A percentile compares a stretch with the other conserved stretches of the same genome.
phyloP scores from a whole-genome alignment of 2,888 invertebrate genomes.

The Tanypteryx hageni region DNA sequence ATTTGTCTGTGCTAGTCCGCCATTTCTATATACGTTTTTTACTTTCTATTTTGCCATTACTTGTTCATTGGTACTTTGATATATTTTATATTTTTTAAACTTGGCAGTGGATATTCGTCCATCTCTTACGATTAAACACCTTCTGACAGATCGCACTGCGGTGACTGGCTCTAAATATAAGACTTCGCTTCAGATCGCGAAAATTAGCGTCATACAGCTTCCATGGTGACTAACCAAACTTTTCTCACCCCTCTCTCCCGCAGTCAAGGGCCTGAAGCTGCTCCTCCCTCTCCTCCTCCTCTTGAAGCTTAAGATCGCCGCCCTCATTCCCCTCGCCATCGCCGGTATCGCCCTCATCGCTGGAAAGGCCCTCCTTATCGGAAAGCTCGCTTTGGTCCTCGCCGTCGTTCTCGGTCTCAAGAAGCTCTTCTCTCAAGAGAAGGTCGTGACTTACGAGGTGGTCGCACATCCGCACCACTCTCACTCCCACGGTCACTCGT shows the following conservation, averaged over 20 bases:
- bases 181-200: too few relatives aligned
- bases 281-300: slow-evolving; percentile 87
- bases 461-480: slow-evolving; percentile 90
- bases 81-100: too few relatives aligned
- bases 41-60: too few relatives aligned
- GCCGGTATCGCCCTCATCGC: slow-evolving; percentile 84
- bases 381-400: slow-evolving; percentile 85
- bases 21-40: too few relatives aligned
- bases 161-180: too few relatives aligned
- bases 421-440: slow-evolving; percentile 79
- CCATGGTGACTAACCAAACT: slow-evolving; percentile 54
- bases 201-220: too few relatives aligned
- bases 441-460: slow-evolving; percentile 92
- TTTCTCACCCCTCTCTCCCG: slow-evolving; percentile 77
- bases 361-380: slow-evolving; percentile 86
- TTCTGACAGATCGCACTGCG: too few relatives aligned
- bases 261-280: slow-evolving; percentile 84
- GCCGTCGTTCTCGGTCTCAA: slow-evolving; percentile 82
- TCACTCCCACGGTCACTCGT: slow-evolving; percentile 81
- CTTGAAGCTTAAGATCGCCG: slow-evolving; percentile 87
- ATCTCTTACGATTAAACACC: too few relatives aligned
- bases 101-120: too few relatives aligned
- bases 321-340: slow-evolving; percentile 85
- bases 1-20: too few relatives aligned
- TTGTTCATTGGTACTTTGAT: too few relatives aligned